Evolutionary conservation across 2,888 invertebrate species (phyloP).

Genomic region (Caenorhabditis afra): DNA sequence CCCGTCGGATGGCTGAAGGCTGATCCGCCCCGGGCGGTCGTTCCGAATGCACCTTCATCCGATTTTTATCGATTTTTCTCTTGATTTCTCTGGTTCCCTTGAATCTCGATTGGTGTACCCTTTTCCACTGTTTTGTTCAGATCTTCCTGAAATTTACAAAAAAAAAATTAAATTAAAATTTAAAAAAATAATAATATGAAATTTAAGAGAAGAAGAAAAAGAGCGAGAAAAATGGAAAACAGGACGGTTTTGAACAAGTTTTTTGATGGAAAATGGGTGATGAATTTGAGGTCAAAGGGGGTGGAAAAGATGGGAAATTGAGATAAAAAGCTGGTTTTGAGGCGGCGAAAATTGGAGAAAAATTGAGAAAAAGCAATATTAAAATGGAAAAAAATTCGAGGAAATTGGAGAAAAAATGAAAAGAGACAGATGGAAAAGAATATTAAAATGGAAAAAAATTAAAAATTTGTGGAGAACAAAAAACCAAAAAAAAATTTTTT

Average conservation of each 20-base stretch:
- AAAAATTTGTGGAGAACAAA: neutral
- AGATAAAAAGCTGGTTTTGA: constrained; percentile 1
- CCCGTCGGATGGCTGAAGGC: constrained; percentile 46
- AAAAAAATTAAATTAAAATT: too few species aligned
- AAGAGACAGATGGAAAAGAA: neutral
- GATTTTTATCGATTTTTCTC: neutral
- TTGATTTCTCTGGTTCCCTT: too few species aligned
- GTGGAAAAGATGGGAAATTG: neutral
- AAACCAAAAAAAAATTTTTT: too few species aligned
- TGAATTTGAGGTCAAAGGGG: constrained; percentile 37
- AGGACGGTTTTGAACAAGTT: constrained; percentile 9
- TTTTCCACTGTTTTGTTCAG: too few species aligned
- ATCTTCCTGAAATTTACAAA: too few species aligned
- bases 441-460: constrained; percentile 12
- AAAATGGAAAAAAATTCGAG: neutral
- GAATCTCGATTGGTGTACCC: too few species aligned
- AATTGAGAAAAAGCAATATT: neutral
- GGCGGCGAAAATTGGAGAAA: constrained; percentile 7
- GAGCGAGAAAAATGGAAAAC: neutral
- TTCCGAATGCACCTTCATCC: constrained; percentile 61
- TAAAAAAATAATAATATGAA: too few species aligned
- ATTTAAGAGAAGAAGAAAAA: too few species aligned
- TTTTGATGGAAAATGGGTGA: too few species aligned
- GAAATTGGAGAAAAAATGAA: neutral
- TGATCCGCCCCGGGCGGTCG: constrained; percentile 45